Percentiles rank a stretch among this genome's conserved stretches.
These are phyloP conservation scores for Cryptoblepharus egeriae DNA, from an alignment of 2,797 vertebrate genomes.

Conservation along the genomic window DNA sequence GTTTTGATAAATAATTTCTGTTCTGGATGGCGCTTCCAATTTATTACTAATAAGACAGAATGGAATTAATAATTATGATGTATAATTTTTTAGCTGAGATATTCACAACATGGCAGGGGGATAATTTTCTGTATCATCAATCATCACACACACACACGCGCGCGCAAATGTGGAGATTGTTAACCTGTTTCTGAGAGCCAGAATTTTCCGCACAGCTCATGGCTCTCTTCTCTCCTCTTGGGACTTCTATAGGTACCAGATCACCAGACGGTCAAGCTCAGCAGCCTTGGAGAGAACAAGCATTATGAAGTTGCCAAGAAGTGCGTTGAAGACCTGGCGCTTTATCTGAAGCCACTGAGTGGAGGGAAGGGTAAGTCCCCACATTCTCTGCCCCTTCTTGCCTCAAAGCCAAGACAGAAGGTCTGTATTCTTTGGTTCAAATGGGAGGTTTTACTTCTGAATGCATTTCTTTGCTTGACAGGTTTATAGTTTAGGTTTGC, in stretches of 20 bases:
- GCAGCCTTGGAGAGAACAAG: constrained; percentile 86
- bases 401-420: not conserved
- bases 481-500: too few species aligned
- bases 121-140: not conserved
- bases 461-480: too few species aligned
- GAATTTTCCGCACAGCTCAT: not conserved
- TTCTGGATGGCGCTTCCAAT: too few species aligned
- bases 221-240: constrained; percentile 11
- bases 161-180: not conserved
- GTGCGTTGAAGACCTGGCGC: constrained; percentile 93
- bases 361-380: constrained; percentile 87
- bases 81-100: not conserved
- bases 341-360: constrained; percentile 93
- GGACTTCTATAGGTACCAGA: constrained; percentile 84
- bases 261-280: constrained; percentile 88
- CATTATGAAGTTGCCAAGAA: constrained; percentile 92
- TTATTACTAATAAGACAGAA: not conserved
- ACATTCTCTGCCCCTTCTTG: not conserved
- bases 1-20: too few species aligned
- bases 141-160: too few species aligned
- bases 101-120: not conserved
- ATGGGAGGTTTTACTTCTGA: constrained; percentile 19
- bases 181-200: not conserved
- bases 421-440: constrained; percentile 16
- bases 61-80: not conserved